Percentiles rank a stretch among this genome's conserved stretches.
phyloP scores from a whole-genome alignment of 2,113 vertebrate species.

The Charadrius vociferus region DNA sequence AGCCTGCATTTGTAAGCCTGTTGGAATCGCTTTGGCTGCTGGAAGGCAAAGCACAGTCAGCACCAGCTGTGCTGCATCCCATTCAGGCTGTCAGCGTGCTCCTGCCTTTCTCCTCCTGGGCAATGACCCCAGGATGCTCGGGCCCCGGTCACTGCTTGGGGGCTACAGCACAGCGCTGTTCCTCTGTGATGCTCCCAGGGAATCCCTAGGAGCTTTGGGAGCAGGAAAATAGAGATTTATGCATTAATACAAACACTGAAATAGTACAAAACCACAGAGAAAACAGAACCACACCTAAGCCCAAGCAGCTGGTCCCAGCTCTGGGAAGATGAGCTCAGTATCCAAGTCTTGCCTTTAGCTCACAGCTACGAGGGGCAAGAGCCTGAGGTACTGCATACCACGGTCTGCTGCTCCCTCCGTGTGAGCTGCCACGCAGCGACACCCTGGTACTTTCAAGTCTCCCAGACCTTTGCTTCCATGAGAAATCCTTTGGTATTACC shows the following conservation, averaged over 20 bases:
- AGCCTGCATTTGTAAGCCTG: not conserved
- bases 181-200: not conserved
- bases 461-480: not conserved
- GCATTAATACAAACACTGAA: not conserved
- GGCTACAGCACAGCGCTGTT: rapidly evolving
- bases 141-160: not conserved
- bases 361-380: not conserved
- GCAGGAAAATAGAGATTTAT: not conserved
- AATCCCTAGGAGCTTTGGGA: not conserved
- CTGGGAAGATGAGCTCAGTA: not conserved
- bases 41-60: not conserved
- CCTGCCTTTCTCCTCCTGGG: not conserved
- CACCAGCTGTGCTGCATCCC: not conserved
- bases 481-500: not conserved
- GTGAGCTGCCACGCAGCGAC: rapidly evolving
- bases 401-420: rapidly evolving
- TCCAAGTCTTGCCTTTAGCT: not conserved
- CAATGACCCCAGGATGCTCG: not conserved
- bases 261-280: not conserved
- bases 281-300: not conserved
- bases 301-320: not conserved
- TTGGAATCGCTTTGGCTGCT: not conserved
- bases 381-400: rapidly evolving
- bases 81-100: rapidly evolving
- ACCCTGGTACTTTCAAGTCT: not conserved